Evolutionary conservation across 1,140 invertebrate species (phyloP).

Genomic region (Dendrolimus punctatus): DNA sequence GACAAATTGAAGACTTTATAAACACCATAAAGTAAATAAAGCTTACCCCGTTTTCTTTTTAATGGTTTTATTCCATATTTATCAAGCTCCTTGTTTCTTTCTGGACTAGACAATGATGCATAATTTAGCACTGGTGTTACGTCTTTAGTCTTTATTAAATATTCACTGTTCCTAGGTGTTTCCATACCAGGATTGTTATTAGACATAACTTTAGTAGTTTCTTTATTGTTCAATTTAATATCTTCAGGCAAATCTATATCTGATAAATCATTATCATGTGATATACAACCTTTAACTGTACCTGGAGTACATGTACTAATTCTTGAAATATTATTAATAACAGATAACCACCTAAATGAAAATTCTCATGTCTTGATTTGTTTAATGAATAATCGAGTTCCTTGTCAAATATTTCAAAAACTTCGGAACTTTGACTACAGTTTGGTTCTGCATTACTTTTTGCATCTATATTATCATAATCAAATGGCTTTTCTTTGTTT

Average conservation of each 20-base stretch:
- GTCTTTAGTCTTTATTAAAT: slow-evolving; percentile 66
- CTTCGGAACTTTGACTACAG: slow-evolving; percentile 30
- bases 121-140: slow-evolving; percentile 73
- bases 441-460: slow-evolving; percentile 10
- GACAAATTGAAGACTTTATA: too few species aligned
- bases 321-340: slow-evolving; percentile 25
- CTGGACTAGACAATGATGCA: slow-evolving; percentile 66
- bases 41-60: slow-evolving; percentile 71
- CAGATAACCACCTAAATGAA: slow-evolving; percentile 34
- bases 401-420: slow-evolving; percentile 48
- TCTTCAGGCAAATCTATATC: too few species aligned
- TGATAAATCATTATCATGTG: too few species aligned
- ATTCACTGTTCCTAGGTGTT: slow-evolving; percentile 45
- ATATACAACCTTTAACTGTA: too few species aligned
- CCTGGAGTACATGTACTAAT: background rate
- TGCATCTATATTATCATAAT: slow-evolving; percentile 9
- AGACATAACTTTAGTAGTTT: background rate
- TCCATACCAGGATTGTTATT: slow-evolving; percentile 13
- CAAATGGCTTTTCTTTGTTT: too few species aligned
- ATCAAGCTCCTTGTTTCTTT: slow-evolving; percentile 67
- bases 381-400: slow-evolving; percentile 55
- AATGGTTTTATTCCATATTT: slow-evolving; percentile 75
- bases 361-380: slow-evolving; percentile 27
- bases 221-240: too few species aligned
- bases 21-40: background rate